Base-by-base conservation (phyloP, 2,113 vertebrate species). In the Sinosuthora webbiana region DNA sequence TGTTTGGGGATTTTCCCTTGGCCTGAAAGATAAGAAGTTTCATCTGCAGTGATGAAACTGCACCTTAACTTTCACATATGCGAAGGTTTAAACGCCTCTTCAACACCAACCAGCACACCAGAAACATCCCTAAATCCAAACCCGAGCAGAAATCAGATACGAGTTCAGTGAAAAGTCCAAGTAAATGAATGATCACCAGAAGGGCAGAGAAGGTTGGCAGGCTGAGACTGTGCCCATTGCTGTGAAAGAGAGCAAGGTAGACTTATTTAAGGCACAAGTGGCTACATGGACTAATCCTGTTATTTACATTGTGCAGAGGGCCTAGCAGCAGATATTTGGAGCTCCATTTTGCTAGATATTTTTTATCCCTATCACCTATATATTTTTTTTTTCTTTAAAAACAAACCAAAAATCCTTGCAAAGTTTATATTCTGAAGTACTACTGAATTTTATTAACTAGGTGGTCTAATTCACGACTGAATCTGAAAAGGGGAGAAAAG, bases 201-300 rank as follows among this genome's bases (percentile, higher is more conserved):
- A 79, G 20, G 42, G 25, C 79, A 63, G 30, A 30, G 52, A 59
- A 44, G n/a, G 56, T 25, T 79, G 52, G 56, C 11, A 63, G 27
- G 30, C 44, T 41, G 59, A 91, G 49, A 41, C 14, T 18, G 12
- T 73, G 53, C 21, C 70, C 21, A 30, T 13, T 56, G n/a, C 52
- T 49, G 49, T 47, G 53, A 62, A 49, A 47, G 28, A 73, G 37
- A 79, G 56, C 0, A 0, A 30, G 15, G 28, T 0, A 31, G 16
- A 35, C 20, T 33, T 3, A 30, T 6, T 49, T 56, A 24, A 50
- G 30, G 53, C 31, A 35, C 31, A 73, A 53, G 28, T 2, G 2
- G 57, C 30, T 88, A 19, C 25, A 19, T 13, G 23, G 45, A n/a
- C 27, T 64, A 64, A 71, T 60, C 11, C n/a, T 41, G 31, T 44